phyloP scores from a whole-genome alignment of 2,113 vertebrate genomes.

The Haemorhous mexicanus region DNA sequence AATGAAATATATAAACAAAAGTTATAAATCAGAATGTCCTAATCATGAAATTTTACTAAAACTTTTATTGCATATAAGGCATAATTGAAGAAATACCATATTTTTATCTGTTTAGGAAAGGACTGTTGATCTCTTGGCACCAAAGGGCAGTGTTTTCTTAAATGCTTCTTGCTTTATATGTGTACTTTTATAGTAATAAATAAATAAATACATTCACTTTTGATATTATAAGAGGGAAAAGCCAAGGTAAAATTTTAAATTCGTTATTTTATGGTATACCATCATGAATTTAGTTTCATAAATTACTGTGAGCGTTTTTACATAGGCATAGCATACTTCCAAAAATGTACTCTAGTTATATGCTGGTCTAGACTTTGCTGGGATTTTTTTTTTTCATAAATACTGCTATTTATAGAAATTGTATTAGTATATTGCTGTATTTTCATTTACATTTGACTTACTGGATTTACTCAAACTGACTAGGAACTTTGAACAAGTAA shows the following conservation, averaged over 20 bases:
- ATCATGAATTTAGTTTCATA: neutral
- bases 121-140: neutral
- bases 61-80: neutral
- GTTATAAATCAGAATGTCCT: neutral
- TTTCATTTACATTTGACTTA: neutral
- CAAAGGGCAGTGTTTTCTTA: neutral
- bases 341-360: neutral
- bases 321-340: neutral
- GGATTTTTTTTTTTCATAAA: neutral
- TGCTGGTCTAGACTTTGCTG: neutral
- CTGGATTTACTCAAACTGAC: conserved; percentile 15
- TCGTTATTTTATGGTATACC: neutral
- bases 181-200: neutral
- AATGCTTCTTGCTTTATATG: neutral
- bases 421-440: neutral
- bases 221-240: neutral
- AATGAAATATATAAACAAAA: neutral
- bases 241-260: neutral
- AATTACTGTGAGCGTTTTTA: neutral
- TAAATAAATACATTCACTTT: neutral
- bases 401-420: neutral
- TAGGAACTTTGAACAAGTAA: neutral
- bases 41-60: neutral
- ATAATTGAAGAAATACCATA: neutral
- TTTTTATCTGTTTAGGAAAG: neutral